These are phyloP conservation scores for Candidula unifasciata DNA, from an alignment of 2,888 invertebrate species.

Conservation along the genomic window DNA sequence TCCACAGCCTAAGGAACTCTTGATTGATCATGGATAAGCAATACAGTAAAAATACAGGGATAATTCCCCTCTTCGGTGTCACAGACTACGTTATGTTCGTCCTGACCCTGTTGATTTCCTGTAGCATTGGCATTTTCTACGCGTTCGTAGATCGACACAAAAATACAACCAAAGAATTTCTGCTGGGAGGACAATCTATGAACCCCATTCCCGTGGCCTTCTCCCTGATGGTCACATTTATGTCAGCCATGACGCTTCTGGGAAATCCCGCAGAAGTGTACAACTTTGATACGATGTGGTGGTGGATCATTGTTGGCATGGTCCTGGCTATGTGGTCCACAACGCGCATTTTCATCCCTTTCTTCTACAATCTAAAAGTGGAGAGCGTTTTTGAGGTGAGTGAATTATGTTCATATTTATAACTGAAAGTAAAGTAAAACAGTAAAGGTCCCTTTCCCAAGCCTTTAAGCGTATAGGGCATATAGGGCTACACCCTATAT, in stretches of 20 bases:
- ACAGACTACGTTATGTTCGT: conserved; percentile 59
- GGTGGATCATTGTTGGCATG: conserved; percentile 57
- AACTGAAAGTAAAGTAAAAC: neutral
- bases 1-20: neutral
- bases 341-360: conserved; percentile 54
- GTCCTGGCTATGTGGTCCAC: conserved; percentile 60
- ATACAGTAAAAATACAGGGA: conserved; percentile 56
- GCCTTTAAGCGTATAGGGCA: too few species aligned
- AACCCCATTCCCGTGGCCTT: conserved; percentile 74
- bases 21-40: neutral
- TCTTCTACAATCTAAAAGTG: conserved; percentile 57
- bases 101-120: conserved; percentile 54
- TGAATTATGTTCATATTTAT: neutral
- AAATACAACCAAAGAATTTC: conserved; percentile 79
- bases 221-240: conserved; percentile 71
- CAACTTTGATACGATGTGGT: conserved; percentile 60
- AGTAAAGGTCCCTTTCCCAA: too few species aligned
- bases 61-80: conserved; percentile 46
- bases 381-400: conserved; percentile 59
- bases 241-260: conserved; percentile 62
- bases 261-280: conserved; percentile 65
- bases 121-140: conserved; percentile 71
- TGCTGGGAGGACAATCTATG: conserved; percentile 73
- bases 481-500: too few species aligned
- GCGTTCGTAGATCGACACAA: conserved; percentile 80